Conservation (phyloP, 2,888 invertebrate genomes). For the Pseudococcus longispinus region DNA sequence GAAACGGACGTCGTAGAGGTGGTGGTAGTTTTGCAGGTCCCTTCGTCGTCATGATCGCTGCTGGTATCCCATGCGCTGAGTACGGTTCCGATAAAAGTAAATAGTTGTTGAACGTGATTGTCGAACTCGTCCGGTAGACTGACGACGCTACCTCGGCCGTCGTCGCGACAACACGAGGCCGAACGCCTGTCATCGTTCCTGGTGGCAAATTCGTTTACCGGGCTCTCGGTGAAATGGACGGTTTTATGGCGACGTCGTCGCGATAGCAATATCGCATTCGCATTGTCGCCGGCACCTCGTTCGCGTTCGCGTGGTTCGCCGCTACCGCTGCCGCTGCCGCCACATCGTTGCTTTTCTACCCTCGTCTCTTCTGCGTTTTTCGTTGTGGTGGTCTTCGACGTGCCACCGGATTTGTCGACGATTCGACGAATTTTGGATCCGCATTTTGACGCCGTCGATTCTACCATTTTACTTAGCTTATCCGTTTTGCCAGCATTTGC, state of each 20-base stretch:
- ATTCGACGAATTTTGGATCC: constrained; percentile 55
- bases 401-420: constrained; percentile 43
- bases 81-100: constrained; percentile 81
- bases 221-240: constrained; percentile 55
- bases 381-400: not conserved
- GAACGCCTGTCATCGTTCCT: constrained; percentile 6
- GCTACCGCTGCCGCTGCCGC: not conserved
- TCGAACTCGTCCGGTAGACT: constrained; percentile 62
- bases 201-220: constrained; percentile 46
- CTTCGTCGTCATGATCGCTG: constrained; percentile 65
- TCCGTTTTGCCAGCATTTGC: constrained; percentile 55
- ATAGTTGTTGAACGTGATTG: constrained; percentile 74
- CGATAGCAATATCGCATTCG: constrained; percentile 35
- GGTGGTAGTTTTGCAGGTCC: constrained; percentile 51
- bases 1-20: constrained; percentile 44
- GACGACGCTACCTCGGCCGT: constrained; percentile 70
- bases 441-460: constrained; percentile 56
- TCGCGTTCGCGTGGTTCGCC: not conserved
- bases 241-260: constrained; percentile 54
- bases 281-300: constrained; percentile 4
- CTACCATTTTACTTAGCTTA: constrained; percentile 54
- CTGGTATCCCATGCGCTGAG: constrained; percentile 80
- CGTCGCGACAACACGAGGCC: constrained; percentile 49
- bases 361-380: not conserved
- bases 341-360: not conserved